Conservation (phyloP, 2,113 vertebrate species). For the Pavo muticus region DNA sequence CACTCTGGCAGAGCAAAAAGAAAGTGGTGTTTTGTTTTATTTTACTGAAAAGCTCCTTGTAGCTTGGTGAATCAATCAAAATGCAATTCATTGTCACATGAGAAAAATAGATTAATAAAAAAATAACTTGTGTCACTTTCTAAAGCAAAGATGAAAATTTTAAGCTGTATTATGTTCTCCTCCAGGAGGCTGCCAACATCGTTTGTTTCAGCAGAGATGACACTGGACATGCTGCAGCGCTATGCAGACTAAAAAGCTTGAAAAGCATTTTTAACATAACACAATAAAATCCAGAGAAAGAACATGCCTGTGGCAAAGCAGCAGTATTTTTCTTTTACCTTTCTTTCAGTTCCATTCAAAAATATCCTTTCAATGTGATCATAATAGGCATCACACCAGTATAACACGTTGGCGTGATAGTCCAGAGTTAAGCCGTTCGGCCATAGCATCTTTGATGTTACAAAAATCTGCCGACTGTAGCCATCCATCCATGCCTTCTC, state of each 20-base stretch:
- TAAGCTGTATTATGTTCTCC: background rate
- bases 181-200: background rate
- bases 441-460: slow-evolving; percentile 98
- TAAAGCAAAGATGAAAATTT: background rate
- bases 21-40: background rate
- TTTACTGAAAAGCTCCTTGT: background rate
- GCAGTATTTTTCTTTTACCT: slow-evolving; percentile 82
- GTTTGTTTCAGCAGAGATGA: background rate
- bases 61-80: background rate
- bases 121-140: background rate
- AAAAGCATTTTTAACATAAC: slow-evolving; percentile 55
- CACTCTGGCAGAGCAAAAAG: background rate
- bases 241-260: slow-evolving; percentile 14
- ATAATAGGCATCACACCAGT: slow-evolving; percentile 99
- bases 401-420: slow-evolving; percentile 86
- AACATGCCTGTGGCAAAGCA: slow-evolving; percentile 43
- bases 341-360: slow-evolving; percentile 93
- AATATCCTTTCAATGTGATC: slow-evolving; percentile 98
- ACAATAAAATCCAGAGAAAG: slow-evolving; percentile 31
- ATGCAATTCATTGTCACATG: background rate
- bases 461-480: slow-evolving; percentile 90
- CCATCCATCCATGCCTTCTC: slow-evolving; percentile 99
- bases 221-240: fast-evolving
- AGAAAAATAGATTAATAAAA: background rate
- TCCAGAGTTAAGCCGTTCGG: slow-evolving; percentile 97